A percentile compares a stretch with the other conserved stretches of the same genome.
phyloP scores from a whole-genome alignment of 2,888 invertebrate species.

The Scaptomyza parva region DNA sequence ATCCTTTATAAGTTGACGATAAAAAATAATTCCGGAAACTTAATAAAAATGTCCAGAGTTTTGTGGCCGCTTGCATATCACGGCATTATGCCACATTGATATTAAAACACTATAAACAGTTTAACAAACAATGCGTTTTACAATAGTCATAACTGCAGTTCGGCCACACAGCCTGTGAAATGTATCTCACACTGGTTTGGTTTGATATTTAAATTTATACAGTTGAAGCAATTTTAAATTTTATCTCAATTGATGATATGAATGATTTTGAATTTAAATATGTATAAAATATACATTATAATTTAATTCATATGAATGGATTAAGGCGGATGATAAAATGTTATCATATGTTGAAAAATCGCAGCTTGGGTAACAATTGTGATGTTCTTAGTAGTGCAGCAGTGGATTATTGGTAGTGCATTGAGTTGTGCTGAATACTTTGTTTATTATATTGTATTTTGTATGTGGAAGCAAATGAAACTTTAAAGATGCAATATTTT shows the following conservation, averaged over 20 bases:
- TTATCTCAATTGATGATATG: conserved; percentile 11
- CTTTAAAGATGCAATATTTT: too few species aligned
- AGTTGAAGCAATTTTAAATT: background rate
- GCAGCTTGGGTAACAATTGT: background rate
- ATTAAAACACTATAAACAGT: conserved; percentile 39
- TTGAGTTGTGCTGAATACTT: too few species aligned
- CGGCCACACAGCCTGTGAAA: background rate
- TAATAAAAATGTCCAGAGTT: conserved; percentile 11
- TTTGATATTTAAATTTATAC: conserved; percentile 12
- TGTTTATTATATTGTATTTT: background rate
- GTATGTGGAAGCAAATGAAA: too few species aligned
- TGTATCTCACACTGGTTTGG: conserved; percentile 8
- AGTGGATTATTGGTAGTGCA: too few species aligned
- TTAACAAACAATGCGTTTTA: conserved; percentile 27
- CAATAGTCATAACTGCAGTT: conserved; percentile 16
- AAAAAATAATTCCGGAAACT: conserved; percentile 18
- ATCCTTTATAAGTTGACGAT: conserved; percentile 9
- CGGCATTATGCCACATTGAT: conserved; percentile 16
- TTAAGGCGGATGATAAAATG: background rate
- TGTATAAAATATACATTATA: conserved; percentile 1
- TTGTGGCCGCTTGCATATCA: conserved; percentile 17
- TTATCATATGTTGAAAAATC: background rate
- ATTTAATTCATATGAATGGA: background rate
- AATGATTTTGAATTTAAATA: conserved; percentile 4
- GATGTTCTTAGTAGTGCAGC: background rate